Conservation (phyloP, 2,888 invertebrate genomes). For the Polydrusus tereticollis region DNA sequence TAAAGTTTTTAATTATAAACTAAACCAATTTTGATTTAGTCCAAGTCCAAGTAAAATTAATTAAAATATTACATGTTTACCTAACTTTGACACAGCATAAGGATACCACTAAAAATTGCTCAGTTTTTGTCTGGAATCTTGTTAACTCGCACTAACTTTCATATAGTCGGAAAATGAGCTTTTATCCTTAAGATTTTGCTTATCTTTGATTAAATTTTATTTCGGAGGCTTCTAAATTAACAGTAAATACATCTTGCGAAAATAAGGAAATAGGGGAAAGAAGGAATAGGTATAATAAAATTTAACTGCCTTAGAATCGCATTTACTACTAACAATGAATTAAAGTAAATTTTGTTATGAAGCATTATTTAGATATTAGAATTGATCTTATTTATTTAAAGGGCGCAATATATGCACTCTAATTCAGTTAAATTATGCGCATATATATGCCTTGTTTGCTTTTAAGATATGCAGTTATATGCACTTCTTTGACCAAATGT, state of each 20-base stretch:
- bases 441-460: too few relatives aligned
- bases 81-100: neutral
- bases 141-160: constrained; percentile 3
- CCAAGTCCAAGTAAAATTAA: too few relatives aligned
- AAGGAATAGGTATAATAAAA: constrained; percentile 18
- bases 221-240: constrained; percentile 10
- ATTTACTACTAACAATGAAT: neutral
- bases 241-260: constrained; percentile 10
- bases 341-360: neutral
- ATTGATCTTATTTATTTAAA: neutral
- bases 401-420: too few relatives aligned
- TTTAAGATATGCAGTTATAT: too few relatives aligned
- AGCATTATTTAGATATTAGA: neutral
- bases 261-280: constrained; percentile 9
- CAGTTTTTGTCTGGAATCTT: neutral
- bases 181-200: constrained; percentile 8
- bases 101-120: neutral
- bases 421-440: too few relatives aligned
- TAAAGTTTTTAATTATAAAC: too few relatives aligned
- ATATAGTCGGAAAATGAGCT: neutral
- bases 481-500: too few relatives aligned
- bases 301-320: constrained; percentile 20
- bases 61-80: too few relatives aligned
- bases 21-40: too few relatives aligned
- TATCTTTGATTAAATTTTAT: constrained; percentile 17